A percentile compares a stretch with the other conserved stretches of the same genome.
These are phyloP conservation scores for Sinonovacula constricta DNA, from an alignment of 1,140 invertebrate genomes.

Conservation along the genomic window DNA sequence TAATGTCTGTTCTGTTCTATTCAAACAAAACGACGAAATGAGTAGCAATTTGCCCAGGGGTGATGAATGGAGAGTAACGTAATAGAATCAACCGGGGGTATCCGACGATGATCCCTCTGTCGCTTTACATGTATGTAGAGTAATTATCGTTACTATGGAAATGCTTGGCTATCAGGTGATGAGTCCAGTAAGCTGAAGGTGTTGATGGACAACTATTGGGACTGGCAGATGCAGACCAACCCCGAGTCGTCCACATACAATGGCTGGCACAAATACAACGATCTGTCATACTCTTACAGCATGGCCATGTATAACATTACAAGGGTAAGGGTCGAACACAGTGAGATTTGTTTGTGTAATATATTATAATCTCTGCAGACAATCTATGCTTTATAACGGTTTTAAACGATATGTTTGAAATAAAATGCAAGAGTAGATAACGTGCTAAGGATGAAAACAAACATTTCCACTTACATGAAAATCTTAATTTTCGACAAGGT, in stretches of 20 bases:
- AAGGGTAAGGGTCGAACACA: conserved; percentile 23
- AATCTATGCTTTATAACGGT: neutral
- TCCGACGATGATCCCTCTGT: too few species aligned
- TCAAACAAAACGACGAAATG: too few species aligned
- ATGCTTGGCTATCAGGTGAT: too few species aligned
- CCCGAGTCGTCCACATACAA: conserved; percentile 8
- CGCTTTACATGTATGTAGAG: too few species aligned
- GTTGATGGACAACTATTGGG: conserved; percentile 24
- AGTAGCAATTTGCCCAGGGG: too few species aligned
- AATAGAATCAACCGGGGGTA: too few species aligned
- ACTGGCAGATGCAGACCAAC: conserved; percentile 32
- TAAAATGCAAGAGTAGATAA: neutral
- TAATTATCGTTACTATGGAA: too few species aligned
- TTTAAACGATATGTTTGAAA: neutral
- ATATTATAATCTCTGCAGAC: too few species aligned
- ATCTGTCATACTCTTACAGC: conserved; percentile 12
- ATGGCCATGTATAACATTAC: neutral
- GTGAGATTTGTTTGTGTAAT: too few species aligned
- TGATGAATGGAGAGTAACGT: too few species aligned
- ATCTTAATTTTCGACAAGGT: neutral
- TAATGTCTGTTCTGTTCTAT: too few species aligned
- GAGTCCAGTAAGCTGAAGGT: neutral
- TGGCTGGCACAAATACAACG: conserved; percentile 34
- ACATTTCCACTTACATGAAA: neutral
- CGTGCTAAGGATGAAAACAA: neutral